phyloP scores from a whole-genome alignment of 2,888 invertebrate species.

The Orthonevra nobilis region DNA sequence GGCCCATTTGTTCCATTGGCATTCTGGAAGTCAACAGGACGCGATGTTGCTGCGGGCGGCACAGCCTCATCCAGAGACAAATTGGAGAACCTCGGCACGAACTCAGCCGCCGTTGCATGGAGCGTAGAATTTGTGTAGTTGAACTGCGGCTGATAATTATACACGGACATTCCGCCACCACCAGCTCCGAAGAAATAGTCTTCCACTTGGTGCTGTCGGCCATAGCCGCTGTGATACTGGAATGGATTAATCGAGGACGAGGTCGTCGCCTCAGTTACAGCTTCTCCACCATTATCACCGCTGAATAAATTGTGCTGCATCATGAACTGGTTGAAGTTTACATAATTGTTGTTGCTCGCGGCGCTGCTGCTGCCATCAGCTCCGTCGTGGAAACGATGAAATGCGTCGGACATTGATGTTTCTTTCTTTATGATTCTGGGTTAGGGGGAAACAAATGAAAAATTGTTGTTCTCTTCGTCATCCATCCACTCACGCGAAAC shows the following conservation, averaged over 20 bases:
- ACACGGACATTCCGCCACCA: slow-evolving; percentile 2
- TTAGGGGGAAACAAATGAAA: slow-evolving; percentile 12
- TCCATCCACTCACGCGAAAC: neutral
- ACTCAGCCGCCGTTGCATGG: slow-evolving; percentile 78
- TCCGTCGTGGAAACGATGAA: slow-evolving; percentile 46
- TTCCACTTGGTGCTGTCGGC: slow-evolving; percentile 25
- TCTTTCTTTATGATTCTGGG: neutral
- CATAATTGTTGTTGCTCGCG: slow-evolving; percentile 75
- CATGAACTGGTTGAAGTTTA: slow-evolving; percentile 79
- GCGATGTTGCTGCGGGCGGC: slow-evolving; percentile 5
- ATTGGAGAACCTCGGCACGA: slow-evolving; percentile 77
- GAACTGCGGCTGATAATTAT: slow-evolving; percentile 14
- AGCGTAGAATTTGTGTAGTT: slow-evolving; percentile 74
- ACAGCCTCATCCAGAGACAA: slow-evolving; percentile 71
- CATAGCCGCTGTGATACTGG: slow-evolving; percentile 47
- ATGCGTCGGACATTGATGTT: slow-evolving; percentile 59
- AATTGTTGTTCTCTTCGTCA: neutral
- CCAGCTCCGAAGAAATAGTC: slow-evolving; percentile 37
- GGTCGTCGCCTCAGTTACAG: slow-evolving; percentile 10
- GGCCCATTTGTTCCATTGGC: slow-evolving; percentile 13
- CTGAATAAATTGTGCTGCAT: slow-evolving; percentile 77
- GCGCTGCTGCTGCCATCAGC: slow-evolving; percentile 22
- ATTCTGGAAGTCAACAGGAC: slow-evolving; percentile 28
- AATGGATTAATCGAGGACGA: slow-evolving; percentile 52
- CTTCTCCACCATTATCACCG: slow-evolving; percentile 8